Evolutionary conservation across 1,140 invertebrate species (phyloP).

Genomic region (Limonius californicus): DNA sequence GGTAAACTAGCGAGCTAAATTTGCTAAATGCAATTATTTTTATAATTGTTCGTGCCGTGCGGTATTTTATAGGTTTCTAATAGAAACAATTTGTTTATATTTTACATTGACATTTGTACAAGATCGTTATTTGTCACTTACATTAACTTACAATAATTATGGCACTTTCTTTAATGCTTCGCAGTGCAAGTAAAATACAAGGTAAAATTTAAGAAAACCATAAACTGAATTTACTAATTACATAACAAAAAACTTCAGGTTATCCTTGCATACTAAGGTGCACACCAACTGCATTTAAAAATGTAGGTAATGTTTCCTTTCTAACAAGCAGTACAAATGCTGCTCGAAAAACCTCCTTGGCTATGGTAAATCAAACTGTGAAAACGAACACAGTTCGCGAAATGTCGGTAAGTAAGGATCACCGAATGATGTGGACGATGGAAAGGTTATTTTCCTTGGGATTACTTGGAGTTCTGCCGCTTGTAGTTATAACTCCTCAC

Average conservation of each 20-base stretch:
- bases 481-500: conserved; percentile 58
- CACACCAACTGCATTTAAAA: background rate
- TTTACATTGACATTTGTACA: too few species aligned
- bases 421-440: conserved; percentile 57
- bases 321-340: background rate
- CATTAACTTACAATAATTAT: too few species aligned
- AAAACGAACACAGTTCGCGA: background rate
- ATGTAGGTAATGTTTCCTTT: background rate
- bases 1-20: too few species aligned
- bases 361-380: background rate
- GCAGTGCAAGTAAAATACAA: background rate
- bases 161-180: background rate
- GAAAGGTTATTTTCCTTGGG: conserved; percentile 59
- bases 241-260: background rate
- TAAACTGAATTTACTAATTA: background rate
- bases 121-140: too few species aligned
- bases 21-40: too few species aligned
- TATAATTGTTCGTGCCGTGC: too few species aligned
- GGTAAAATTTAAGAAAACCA: background rate
- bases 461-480: conserved; percentile 61
- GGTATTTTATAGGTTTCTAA: too few species aligned
- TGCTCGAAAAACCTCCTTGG: background rate
- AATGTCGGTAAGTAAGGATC: conserved; percentile 24
- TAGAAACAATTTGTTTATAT: too few species aligned
- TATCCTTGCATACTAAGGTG: background rate